Percentiles rank a stretch among this genome's conserved stretches.
Evolutionary conservation across 1,140 invertebrate genomes (phyloP).

Genomic region (Oppia nitens): DNA sequence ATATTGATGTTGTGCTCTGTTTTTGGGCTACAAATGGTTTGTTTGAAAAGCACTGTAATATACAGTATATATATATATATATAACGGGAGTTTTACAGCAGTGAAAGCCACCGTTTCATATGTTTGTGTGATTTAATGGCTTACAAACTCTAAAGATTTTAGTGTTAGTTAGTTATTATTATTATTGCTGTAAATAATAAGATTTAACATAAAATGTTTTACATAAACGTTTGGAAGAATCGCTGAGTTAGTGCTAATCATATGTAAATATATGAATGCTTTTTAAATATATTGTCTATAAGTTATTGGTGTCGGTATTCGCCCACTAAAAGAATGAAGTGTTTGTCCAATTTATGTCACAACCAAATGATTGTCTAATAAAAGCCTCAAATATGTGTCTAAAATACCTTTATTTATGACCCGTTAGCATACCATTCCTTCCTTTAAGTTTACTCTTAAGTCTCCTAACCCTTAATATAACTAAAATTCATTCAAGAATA

Average conservation of each 20-base stretch:
- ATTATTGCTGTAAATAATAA: neutral
- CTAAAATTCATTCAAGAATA: too few relatives aligned
- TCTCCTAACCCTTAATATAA: too few relatives aligned
- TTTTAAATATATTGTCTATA: too few relatives aligned
- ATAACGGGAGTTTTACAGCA: too few relatives aligned
- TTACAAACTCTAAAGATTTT: neutral
- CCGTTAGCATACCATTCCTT: neutral
- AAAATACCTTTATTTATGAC: neutral
- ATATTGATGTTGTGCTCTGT: too few relatives aligned
- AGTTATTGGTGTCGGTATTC: neutral
- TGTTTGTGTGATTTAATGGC: too few relatives aligned
- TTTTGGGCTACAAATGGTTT: too few relatives aligned
- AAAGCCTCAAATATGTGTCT: neutral
- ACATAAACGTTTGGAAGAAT: too few relatives aligned
- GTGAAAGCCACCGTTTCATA: too few relatives aligned
- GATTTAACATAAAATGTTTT: neutral
- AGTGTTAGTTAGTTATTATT: neutral
- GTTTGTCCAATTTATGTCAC: neutral
- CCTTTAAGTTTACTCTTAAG: neutral
- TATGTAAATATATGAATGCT: neutral
- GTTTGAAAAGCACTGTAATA: too few relatives aligned
- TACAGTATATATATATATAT: too few relatives aligned
- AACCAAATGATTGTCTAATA: neutral
- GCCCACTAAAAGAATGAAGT: neutral
- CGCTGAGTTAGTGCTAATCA: neutral